A percentile compares a stretch with the other conserved stretches of the same genome.
Evolutionary conservation across 2,888 invertebrate genomes (phyloP).

Genomic region (Drosophila incognita): DNA sequence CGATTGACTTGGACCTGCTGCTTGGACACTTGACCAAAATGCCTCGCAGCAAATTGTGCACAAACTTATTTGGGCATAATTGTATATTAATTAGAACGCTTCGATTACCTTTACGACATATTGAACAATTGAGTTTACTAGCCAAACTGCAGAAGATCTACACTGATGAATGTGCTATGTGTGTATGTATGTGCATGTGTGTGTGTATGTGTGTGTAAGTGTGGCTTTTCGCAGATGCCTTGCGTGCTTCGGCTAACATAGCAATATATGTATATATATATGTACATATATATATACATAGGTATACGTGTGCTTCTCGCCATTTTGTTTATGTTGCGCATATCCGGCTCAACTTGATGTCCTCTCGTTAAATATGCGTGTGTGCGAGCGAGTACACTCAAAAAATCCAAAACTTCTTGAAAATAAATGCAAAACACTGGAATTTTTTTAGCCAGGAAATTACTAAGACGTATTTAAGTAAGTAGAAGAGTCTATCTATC

Average conservation of each 20-base stretch:
- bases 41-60: conserved; percentile 22
- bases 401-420: background rate
- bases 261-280: conserved; percentile 7
- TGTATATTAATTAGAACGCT: conserved; percentile 71
- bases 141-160: background rate
- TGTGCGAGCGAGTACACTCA: background rate
- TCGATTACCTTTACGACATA: conserved; percentile 40
- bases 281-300: conserved; percentile 14
- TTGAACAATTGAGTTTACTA: conserved; percentile 40
- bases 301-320: conserved; percentile 35
- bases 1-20: conserved; percentile 30
- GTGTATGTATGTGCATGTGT: background rate
- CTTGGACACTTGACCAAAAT: conserved; percentile 3
- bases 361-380: conserved; percentile 11
- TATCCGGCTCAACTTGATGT: conserved; percentile 40
- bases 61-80: conserved; percentile 62
- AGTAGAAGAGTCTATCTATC: background rate
- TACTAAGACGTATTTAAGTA: background rate
- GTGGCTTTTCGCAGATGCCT: conserved; percentile 36
- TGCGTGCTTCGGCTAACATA: conserved; percentile 20
- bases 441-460: background rate
- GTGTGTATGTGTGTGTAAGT: background rate
- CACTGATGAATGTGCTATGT: background rate
- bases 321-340: conserved; percentile 69
- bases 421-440: background rate